A percentile compares a stretch with the other conserved stretches of the same genome.
Conservation (phyloP, 2,888 invertebrate genomes). For the Caenorhabditis sulstoni region DNA sequence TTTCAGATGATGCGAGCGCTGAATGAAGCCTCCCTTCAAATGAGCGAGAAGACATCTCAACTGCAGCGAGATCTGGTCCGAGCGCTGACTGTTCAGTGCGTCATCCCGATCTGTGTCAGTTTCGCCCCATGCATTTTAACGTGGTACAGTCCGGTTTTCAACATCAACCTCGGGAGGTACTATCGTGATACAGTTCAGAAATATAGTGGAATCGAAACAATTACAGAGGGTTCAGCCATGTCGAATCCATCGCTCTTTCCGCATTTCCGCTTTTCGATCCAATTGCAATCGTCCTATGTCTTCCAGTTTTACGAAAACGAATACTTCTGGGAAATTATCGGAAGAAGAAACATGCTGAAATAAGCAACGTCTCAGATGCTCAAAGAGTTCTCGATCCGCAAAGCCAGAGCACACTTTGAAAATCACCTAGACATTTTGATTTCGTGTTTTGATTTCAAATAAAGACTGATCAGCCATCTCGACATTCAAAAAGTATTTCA, state of each 20-base stretch:
- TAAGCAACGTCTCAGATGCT: too few relatives aligned
- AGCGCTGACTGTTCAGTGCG: slow-evolving; percentile 21
- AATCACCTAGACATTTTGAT: too few relatives aligned
- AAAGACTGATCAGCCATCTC: too few relatives aligned
- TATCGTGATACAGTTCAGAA: too few relatives aligned
- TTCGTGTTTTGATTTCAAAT: too few relatives aligned
- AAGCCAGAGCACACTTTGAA: too few relatives aligned
- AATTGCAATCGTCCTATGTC: slow-evolving; percentile 19
- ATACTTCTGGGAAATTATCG: neutral
- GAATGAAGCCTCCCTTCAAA: too few relatives aligned
- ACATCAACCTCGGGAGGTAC: slow-evolving; percentile 26
- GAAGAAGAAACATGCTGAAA: neutral
- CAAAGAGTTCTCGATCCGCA: too few relatives aligned
- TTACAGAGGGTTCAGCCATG: slow-evolving; percentile 3
- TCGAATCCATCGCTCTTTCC: slow-evolving; percentile 7
- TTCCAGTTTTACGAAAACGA: slow-evolving; percentile 7
- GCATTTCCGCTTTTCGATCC: slow-evolving; percentile 31
- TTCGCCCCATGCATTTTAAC: slow-evolving; percentile 30
- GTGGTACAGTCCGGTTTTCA: slow-evolving; percentile 33
- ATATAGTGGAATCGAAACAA: too few relatives aligned
- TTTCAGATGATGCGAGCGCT: too few relatives aligned
- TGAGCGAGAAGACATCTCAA: slow-evolving; percentile 8
- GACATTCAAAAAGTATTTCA: too few relatives aligned
- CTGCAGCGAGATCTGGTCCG: slow-evolving; percentile 19
- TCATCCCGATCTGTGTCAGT: slow-evolving; percentile 18